Percentiles rank a stretch among this genome's conserved stretches.
Evolutionary conservation across 2,797 vertebrate genomes (phyloP).

Genomic region (Macroramphosus scolopax): DNA sequence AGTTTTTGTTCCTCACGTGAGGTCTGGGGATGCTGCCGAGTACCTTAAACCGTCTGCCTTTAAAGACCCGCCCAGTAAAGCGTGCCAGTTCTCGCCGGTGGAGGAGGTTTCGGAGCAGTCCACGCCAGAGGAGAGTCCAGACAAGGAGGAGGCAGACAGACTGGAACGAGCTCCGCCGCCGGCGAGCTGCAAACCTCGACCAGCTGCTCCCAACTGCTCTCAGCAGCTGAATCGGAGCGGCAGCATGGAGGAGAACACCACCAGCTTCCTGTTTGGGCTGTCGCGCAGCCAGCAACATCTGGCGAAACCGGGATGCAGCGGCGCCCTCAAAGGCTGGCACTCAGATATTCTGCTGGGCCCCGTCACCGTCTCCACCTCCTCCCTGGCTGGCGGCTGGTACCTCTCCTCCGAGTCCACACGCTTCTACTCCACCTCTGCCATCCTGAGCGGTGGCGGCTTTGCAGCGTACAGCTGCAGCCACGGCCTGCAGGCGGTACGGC

Average conservation of each 20-base stretch:
- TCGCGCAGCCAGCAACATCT: constrained; percentile 89
- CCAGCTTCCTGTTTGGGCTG: constrained; percentile 84
- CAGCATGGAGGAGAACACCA: constrained; percentile 84
- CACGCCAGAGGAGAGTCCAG: constrained; percentile 86
- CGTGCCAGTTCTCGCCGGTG: constrained; percentile 92
- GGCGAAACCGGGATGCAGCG: constrained; percentile 69
- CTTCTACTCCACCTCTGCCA: constrained; percentile 86
- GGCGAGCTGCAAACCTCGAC: constrained; percentile 13
- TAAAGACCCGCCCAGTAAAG: constrained; percentile 80
- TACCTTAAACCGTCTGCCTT: constrained; percentile 78
- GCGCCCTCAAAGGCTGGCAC: constrained; percentile 91
- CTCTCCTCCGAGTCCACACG: constrained; percentile 83
- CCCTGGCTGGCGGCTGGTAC: constrained; percentile 85
- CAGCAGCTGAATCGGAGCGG: constrained; percentile 83
- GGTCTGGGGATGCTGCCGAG: constrained; percentile 73
- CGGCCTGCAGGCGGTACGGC: constrained; percentile 81
- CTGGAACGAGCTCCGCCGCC: constrained; percentile 9
- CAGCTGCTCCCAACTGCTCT: constrained; percentile 41
- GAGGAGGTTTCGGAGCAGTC: constrained; percentile 91
- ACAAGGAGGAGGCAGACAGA: constrained; percentile 76
- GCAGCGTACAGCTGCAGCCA: constrained; percentile 82
- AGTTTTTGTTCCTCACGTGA: constrained; percentile 49
- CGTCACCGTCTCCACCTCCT: constrained; percentile 74
- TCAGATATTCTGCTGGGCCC: constrained; percentile 89
- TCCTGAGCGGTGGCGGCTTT: constrained; percentile 70